Evolutionary conservation across 2,888 invertebrate species (phyloP).

Genomic region (Strigamia crassipes): DNA sequence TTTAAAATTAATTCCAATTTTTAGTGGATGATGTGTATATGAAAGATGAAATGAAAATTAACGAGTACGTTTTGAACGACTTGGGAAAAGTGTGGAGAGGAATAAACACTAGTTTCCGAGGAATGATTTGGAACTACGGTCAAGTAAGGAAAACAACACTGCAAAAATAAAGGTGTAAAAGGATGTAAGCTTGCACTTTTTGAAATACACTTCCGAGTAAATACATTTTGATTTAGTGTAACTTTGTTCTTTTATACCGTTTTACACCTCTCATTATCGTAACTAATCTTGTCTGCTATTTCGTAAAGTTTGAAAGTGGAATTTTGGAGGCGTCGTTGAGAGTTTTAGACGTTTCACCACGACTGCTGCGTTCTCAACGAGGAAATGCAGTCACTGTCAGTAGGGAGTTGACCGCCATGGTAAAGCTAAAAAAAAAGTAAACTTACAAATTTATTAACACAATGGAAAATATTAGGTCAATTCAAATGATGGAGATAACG

Average conservation of each 20-base stretch:
- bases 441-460: background rate
- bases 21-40: slow-evolving; percentile 74
- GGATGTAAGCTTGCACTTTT: background rate
- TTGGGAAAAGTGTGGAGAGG: slow-evolving; percentile 93
- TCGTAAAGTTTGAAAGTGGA: slow-evolving; percentile 70
- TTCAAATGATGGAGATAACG: slow-evolving; percentile 68
- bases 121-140: slow-evolving; percentile 88
- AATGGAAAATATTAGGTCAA: slow-evolving; percentile 63
- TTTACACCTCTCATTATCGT: no score
- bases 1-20: slow-evolving; percentile 26
- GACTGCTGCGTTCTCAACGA: slow-evolving; percentile 67
- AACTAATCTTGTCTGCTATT: background rate
- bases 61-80: slow-evolving; percentile 84
- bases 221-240: background rate
- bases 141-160: slow-evolving; percentile 61
- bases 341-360: slow-evolving; percentile 68
- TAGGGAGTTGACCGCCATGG: slow-evolving; percentile 82
- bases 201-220: background rate
- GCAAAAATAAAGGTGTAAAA: background rate
- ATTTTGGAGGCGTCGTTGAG: slow-evolving; percentile 74
- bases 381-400: slow-evolving; percentile 77
- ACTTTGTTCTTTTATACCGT: background rate
- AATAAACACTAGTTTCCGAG: slow-evolving; percentile 79
- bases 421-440: slow-evolving; percentile 58
- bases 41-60: slow-evolving; percentile 74